Evolutionary conservation across 1,140 invertebrate species (phyloP).

Genomic region (Drosophila trapezifrons): DNA sequence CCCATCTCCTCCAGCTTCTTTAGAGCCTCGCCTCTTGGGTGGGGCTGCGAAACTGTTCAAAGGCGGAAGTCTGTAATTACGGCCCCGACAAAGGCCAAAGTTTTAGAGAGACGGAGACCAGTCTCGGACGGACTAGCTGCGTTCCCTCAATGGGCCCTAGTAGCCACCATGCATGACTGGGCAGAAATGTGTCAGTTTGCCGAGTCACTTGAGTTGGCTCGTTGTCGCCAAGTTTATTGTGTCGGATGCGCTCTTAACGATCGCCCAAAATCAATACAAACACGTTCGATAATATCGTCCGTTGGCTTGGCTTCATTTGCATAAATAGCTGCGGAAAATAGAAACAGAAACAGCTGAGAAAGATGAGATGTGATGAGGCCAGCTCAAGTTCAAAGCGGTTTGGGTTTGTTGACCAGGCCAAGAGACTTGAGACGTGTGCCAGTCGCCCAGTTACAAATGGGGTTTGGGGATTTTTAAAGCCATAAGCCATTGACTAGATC

Average conservation of each 20-base stretch:
- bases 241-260: conserved; percentile 28
- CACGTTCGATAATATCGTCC: conserved; percentile 15
- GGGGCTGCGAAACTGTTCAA: conserved; percentile 44
- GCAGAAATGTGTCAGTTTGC: conserved; percentile 46
- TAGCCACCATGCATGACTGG: conserved; percentile 41
- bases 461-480: background rate
- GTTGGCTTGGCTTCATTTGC: conserved; percentile 31
- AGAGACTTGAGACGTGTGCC: conserved; percentile 42
- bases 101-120: conserved; percentile 30
- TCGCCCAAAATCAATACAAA: conserved; percentile 40
- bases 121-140: conserved; percentile 1
- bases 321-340: conserved; percentile 30
- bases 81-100: conserved; percentile 57
- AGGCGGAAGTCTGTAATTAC: conserved; percentile 78
- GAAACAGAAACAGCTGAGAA: conserved; percentile 19
- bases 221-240: conserved; percentile 30
- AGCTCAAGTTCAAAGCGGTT: conserved; percentile 65
- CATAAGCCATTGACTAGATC: background rate
- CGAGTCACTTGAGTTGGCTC: conserved; percentile 1
- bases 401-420: conserved; percentile 57
- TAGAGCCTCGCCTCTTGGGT: conserved; percentile 25
- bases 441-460: conserved; percentile 23
- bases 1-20: conserved; percentile 9
- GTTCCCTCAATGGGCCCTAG: conserved; percentile 22
- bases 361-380: conserved; percentile 14